Conservation (phyloP, 2,113 vertebrate species). For the Ochotona curzoniae region DNA sequence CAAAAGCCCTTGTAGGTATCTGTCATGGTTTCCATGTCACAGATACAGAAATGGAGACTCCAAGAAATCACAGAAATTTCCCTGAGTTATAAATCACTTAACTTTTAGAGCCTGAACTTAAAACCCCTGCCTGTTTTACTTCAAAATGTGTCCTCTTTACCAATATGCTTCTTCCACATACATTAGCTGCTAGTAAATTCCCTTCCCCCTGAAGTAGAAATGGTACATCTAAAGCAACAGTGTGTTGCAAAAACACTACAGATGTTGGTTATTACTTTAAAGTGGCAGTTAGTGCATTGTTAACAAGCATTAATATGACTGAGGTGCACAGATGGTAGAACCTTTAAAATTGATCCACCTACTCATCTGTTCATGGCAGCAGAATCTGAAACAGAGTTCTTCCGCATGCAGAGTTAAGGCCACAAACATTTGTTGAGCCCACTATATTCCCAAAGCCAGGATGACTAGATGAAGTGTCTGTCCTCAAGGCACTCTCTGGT, state of each 20-base stretch:
- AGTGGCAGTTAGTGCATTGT: constrained; percentile 39
- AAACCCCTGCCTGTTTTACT: background rate
- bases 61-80: background rate
- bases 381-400: constrained; percentile 26
- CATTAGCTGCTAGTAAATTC: background rate
- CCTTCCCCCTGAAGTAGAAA: background rate
- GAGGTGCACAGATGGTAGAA: constrained; percentile 14
- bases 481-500: background rate
- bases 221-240: background rate
- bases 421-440: background rate
- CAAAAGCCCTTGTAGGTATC: background rate
- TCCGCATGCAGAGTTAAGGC: background rate
- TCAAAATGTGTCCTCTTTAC: background rate
- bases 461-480: background rate
- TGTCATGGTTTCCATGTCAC: background rate
- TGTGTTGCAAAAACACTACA: constrained; percentile 3
- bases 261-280: constrained; percentile 46
- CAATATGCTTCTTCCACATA: background rate
- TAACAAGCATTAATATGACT: constrained; percentile 35
- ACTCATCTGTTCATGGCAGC: background rate
- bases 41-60: background rate
- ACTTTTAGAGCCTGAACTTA: background rate
- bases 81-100: background rate
- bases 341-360: constrained; percentile 23
- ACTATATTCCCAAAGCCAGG: background rate